Conservation (phyloP, 2,113 vertebrate genomes). For the Sinocyclocheilus rhinocerous region DNA sequence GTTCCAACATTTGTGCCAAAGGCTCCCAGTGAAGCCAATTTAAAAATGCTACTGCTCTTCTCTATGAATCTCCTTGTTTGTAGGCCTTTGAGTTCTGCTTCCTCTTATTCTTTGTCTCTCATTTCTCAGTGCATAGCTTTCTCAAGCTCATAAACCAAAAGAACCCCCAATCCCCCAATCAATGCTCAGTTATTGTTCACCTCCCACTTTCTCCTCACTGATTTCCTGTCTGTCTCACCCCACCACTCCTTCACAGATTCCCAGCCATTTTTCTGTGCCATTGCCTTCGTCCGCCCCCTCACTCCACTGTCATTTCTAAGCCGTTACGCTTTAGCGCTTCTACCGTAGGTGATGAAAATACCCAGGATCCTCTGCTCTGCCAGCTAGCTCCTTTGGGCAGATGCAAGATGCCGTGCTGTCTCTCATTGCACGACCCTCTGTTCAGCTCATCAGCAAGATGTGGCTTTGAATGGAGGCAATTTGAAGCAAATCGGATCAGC, state of each 20-base stretch:
- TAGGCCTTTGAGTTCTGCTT: background rate
- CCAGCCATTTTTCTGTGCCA: conserved; percentile 40
- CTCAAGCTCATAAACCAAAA: conserved; percentile 53
- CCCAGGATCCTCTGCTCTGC: conserved; percentile 28
- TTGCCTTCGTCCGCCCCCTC: conserved; percentile 34
- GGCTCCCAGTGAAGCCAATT: conserved; percentile 41
- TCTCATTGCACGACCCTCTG: background rate
- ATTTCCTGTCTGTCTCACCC: conserved; percentile 39
- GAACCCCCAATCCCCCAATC: background rate
- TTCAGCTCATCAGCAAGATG: conserved; percentile 13
- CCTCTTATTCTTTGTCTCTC: background rate
- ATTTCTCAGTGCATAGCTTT: conserved; percentile 16
- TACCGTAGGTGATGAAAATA: conserved; percentile 21
- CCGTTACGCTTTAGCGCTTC: conserved; percentile 19
- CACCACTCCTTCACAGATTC: conserved; percentile 39
- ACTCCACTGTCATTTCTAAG: conserved; percentile 16
- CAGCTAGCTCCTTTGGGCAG: conserved; percentile 11
- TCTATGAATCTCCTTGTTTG: background rate
- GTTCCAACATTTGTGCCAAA: conserved; percentile 54
- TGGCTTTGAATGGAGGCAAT: conserved; percentile 1
- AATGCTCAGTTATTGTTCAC: conserved; percentile 20
- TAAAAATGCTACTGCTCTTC: background rate
- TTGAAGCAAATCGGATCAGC: conserved; percentile 36
- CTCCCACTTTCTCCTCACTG: conserved; percentile 29
- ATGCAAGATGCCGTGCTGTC: background rate